These are phyloP conservation scores for Lepus timidus DNA, from an alignment of 2,113 vertebrate genomes.

Conservation along the genomic window DNA sequence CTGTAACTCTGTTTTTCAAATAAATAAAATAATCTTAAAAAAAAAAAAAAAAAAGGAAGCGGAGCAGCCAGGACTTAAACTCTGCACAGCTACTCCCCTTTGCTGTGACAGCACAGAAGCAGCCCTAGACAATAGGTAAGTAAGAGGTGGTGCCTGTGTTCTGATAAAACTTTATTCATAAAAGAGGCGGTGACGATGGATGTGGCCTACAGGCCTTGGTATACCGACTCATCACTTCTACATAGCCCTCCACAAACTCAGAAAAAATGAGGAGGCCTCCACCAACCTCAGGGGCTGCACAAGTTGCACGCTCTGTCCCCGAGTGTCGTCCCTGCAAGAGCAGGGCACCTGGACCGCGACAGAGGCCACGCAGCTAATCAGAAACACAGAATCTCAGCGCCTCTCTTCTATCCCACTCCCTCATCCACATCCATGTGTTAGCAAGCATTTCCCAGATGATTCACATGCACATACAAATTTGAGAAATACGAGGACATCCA, in stretches of 20 bases:
- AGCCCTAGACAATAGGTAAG: fast-evolving
- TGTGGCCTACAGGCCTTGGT: background rate
- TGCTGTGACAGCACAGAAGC: background rate
- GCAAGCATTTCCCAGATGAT: background rate
- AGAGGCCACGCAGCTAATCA: fast-evolving
- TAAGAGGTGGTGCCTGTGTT: background rate
- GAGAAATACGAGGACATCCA: background rate
- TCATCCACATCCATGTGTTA: background rate
- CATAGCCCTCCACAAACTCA: background rate
- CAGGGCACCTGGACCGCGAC: too few relatives aligned
- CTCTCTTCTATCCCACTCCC: background rate
- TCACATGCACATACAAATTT: background rate
- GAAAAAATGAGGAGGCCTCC: background rate
- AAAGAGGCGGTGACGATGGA: background rate
- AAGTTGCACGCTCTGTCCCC: fast-evolving
- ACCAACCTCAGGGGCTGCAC: background rate
- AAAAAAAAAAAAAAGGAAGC: too few relatives aligned
- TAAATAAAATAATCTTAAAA: too few relatives aligned
- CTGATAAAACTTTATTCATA: background rate
- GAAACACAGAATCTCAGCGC: background rate
- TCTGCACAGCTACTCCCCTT: background rate
- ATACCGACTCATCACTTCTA: background rate
- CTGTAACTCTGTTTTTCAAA: too few relatives aligned
- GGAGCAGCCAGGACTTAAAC: too few relatives aligned
- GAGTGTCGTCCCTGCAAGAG: fast-evolving